These are phyloP conservation scores for Polyodon spathula DNA, from an alignment of 2,113 vertebrate species.

Conservation along the genomic window DNA sequence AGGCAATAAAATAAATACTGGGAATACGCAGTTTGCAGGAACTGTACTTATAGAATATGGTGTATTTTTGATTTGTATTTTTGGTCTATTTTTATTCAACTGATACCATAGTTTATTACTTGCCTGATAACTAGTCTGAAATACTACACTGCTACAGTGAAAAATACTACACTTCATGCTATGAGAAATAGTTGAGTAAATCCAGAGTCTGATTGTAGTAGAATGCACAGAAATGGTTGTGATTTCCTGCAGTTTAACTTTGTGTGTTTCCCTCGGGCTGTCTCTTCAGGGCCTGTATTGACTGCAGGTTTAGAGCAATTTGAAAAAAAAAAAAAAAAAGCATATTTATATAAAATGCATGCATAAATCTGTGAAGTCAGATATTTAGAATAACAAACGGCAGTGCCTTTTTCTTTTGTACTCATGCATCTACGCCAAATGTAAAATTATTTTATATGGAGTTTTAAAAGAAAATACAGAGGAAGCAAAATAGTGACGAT, in stretches of 20 bases:
- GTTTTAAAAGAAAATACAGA: slow-evolving; percentile 27
- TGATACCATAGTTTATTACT: too few species aligned
- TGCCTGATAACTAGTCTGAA: too few species aligned
- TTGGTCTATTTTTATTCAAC: too few species aligned
- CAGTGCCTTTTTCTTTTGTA: slow-evolving; percentile 92
- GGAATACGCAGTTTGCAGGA: too few species aligned
- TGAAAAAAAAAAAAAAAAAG: slow-evolving; percentile 31
- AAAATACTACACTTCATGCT: too few species aligned
- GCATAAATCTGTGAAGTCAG: slow-evolving; percentile 70
- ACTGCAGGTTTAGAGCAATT: slow-evolving; percentile 71
- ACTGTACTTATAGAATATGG: too few species aligned
- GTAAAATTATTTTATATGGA: slow-evolving; percentile 66
- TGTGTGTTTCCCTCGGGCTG: slow-evolving; percentile 53
- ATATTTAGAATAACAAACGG: slow-evolving; percentile 79
- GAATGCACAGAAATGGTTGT: slow-evolving; percentile 40
- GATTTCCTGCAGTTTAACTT: slow-evolving; percentile 20
- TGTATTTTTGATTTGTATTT: too few species aligned
- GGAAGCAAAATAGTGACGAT: slow-evolving; percentile 8
- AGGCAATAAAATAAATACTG: too few species aligned
- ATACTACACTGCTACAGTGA: too few species aligned
- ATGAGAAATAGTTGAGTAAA: too few species aligned
- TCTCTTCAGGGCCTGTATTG: slow-evolving; percentile 78
- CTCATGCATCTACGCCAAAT: slow-evolving; percentile 55
- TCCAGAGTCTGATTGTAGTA: too few species aligned
- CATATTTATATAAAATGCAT: slow-evolving; percentile 70